These are phyloP conservation scores for Theonella swinhoei DNA, from an alignment of 37 sponge, comb jelly and placozoan species.

Conservation along the genomic window DNA sequence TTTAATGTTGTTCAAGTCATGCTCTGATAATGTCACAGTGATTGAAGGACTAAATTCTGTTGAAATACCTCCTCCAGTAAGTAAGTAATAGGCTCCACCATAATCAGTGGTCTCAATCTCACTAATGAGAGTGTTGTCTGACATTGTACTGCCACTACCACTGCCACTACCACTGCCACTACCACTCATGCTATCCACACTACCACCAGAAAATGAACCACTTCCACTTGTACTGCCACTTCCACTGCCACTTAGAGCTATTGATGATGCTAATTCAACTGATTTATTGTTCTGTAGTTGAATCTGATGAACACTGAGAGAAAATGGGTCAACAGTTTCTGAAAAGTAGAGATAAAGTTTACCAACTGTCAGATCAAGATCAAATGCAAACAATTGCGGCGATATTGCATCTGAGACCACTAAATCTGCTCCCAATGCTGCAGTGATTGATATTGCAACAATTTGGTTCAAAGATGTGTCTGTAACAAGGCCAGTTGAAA, in stretches of 20 bases:
- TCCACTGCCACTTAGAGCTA: neutral
- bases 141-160: neutral
- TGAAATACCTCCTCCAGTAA: slow-evolving; percentile 63
- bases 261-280: neutral
- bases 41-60: slow-evolving; percentile 34
- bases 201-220: too few species aligned
- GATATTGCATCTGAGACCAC: slow-evolving; percentile 37
- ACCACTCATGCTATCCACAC: too few species aligned
- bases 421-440: slow-evolving; percentile 9
- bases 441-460: slow-evolving; percentile 1
- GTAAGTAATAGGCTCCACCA: slow-evolving; percentile 14
- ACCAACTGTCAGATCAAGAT: slow-evolving; percentile 71
- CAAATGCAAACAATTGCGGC: slow-evolving; percentile 52
- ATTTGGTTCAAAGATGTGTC: slow-evolving; percentile 66
- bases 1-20: slow-evolving; percentile 76
- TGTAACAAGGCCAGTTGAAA: slow-evolving; percentile 41
- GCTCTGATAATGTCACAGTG: slow-evolving; percentile 18
- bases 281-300: slow-evolving; percentile 51
- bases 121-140: too few species aligned
- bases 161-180: neutral
- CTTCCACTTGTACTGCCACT: neutral
- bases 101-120: too few species aligned
- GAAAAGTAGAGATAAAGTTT: slow-evolving; percentile 55
- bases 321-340: slow-evolving; percentile 68
- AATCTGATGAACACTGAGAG: slow-evolving; percentile 30